Conservation (phyloP, 2,113 vertebrate species). For the Micromys minutus region DNA sequence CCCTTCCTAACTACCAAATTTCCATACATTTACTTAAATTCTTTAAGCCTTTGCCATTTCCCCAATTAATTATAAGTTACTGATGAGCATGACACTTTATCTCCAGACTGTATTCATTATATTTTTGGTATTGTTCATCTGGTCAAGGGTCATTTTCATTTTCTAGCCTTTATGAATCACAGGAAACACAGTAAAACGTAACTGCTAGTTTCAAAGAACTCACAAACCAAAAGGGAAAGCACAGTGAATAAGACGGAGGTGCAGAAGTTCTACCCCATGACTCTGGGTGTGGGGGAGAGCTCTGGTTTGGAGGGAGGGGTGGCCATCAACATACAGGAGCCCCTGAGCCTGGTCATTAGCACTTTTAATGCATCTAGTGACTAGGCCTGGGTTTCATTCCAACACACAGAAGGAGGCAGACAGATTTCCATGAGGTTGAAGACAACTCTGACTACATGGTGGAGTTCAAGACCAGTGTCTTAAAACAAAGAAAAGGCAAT, state of each 20-base stretch:
- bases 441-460: not conserved
- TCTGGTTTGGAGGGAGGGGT: not conserved
- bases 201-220: not conserved
- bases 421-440: not conserved
- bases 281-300: not conserved
- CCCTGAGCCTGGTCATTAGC: not conserved
- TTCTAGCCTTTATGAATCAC: not conserved
- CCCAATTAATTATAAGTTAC: not conserved
- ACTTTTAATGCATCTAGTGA: not conserved
- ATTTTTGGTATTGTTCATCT: not conserved
- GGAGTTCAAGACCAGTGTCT: not conserved
- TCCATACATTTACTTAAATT: not conserved
- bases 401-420: too few species aligned
- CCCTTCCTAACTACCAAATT: not conserved
- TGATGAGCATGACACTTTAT: not conserved
- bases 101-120: slow-evolving; percentile 1
- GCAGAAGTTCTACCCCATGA: not conserved
- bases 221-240: not conserved
- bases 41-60: not conserved
- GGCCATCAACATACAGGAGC: not conserved
- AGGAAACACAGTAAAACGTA: not conserved
- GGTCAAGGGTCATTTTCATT: not conserved
- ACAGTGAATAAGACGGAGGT: not conserved
- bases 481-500: not conserved
- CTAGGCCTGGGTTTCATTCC: too few species aligned